phyloP scores from a whole-genome alignment of 2,113 vertebrate genomes.

The Tetraodon nigroviridis region DNA sequence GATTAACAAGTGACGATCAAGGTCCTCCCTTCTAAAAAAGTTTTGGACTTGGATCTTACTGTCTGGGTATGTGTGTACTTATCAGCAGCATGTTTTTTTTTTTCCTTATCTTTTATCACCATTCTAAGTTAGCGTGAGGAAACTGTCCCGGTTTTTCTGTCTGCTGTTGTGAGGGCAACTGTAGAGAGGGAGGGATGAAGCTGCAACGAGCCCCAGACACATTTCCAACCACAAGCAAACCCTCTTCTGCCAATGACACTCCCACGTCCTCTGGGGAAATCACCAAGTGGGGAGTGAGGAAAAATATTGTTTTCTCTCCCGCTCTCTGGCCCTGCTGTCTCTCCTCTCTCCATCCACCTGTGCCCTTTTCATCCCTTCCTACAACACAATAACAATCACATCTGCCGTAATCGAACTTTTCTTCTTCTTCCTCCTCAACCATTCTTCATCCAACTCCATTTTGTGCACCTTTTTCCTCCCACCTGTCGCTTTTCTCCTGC shows the following conservation, averaged over 20 bases:
- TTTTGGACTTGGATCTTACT: no score
- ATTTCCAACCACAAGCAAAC: slow-evolving; percentile 40
- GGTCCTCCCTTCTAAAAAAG: no score
- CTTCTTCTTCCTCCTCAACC: slow-evolving; percentile 3
- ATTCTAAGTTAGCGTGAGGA: slow-evolving; percentile 4
- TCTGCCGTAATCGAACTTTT: slow-evolving; percentile 41
- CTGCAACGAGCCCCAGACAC: slow-evolving; percentile 29
- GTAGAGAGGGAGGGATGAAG: slow-evolving; percentile 4
- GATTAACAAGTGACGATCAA: no score
- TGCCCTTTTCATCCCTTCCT: slow-evolving; percentile 24
- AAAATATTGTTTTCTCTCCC: slow-evolving; percentile 56
- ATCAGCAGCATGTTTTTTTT: neutral
- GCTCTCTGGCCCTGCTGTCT: slow-evolving; percentile 9
- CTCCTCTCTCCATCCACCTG: slow-evolving; percentile 42
- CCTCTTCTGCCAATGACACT: slow-evolving; percentile 2
- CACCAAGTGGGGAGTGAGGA: slow-evolving; percentile 25
- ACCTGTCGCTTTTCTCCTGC: neutral
- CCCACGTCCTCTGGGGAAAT: slow-evolving; percentile 54
- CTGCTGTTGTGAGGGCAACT: slow-evolving; percentile 10
- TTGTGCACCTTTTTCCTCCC: neutral
- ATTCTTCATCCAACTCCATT: neutral
- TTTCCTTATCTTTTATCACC: neutral
- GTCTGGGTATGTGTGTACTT: no score
- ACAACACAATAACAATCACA: slow-evolving; percentile 38
- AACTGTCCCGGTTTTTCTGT: slow-evolving; percentile 9